These are phyloP conservation scores for Esox masquinongy DNA, from an alignment of 2,797 vertebrate species.

Conservation along the genomic window DNA sequence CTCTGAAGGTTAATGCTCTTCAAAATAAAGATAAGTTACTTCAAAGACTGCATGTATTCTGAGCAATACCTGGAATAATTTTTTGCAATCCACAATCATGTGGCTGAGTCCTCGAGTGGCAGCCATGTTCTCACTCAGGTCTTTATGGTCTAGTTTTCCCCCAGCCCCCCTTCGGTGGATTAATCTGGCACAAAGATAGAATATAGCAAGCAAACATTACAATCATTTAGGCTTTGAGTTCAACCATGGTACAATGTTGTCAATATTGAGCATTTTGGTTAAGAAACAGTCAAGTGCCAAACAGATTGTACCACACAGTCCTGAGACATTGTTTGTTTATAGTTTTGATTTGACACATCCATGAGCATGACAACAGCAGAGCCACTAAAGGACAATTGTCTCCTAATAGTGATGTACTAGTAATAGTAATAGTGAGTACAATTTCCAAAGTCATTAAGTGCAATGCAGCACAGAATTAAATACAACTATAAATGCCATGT, in stretches of 20 bases:
- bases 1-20: background rate
- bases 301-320: background rate
- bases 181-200: slow-evolving; percentile 57
- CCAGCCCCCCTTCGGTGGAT: slow-evolving; percentile 70
- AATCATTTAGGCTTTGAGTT: background rate
- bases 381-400: background rate
- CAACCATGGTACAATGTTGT: background rate
- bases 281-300: background rate
- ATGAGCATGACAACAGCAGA: background rate
- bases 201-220: background rate
- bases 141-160: slow-evolving; percentile 81
- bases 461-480: background rate
- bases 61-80: slow-evolving; percentile 80
- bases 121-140: slow-evolving; percentile 84
- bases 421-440: too few relatives aligned
- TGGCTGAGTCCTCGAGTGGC: slow-evolving; percentile 82
- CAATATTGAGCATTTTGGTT: background rate
- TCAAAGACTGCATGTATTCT: background rate
- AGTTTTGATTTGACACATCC: background rate
- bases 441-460: background rate
- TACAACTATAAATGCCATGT: background rate
- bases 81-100: slow-evolving; percentile 86
- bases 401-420: background rate
- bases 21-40: background rate
- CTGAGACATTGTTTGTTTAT: background rate